Evolutionary conservation across 2,888 invertebrate species (phyloP), one percentile per base, ranked within the genome.

Genomic region (Chloroclystis v-ata): DNA sequence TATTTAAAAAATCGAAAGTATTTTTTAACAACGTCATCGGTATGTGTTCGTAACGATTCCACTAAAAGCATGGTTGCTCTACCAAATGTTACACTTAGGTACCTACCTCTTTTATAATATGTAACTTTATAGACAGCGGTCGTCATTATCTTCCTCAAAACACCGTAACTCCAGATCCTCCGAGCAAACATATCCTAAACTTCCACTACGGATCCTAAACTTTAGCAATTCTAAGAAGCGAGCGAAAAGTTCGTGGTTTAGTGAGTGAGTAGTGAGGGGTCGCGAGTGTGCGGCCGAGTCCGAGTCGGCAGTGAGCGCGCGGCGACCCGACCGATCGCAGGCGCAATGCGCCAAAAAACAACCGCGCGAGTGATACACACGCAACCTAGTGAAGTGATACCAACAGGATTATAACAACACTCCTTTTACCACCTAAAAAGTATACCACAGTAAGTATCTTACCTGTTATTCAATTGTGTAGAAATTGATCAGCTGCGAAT

Each of bases 311-410:
- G 84, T 82, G 69, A 75, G 75, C 76, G 78, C 75, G 75, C 78
- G 77, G 74, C 78, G 72, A 65, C 69, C 78, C 59, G 43, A 65
- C 62, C 69, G 74, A 71, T 57, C 71, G 75, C 75, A 70, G 72
- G 65, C 72, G 63, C 67, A 72, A 83, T 83, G 85, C 78, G 72
- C 75, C 67, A 63, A 63, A 63, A 68, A 62, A 54, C 33, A 33
- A 58, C 57, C 55, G 52, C 85, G 84, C 82, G 84, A 82, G 82
- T 86, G 83, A 57, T 65, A 65, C 60, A 59, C 60, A 67, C 71
- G 60, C 61, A 64, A 69, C 65, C 67, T 65, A 71, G 82, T 85
- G 82, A 79, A 84, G 85, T 85, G 85, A 81, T 61, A 64, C 51
- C 47, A 16, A 56, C 66, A 72, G 82, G 82, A 84, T 82, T 79